A percentile compares a stretch with the other conserved stretches of the same genome.
phyloP scores from a whole-genome alignment of 2,797 vertebrate species.

The Nothura maculosa region DNA sequence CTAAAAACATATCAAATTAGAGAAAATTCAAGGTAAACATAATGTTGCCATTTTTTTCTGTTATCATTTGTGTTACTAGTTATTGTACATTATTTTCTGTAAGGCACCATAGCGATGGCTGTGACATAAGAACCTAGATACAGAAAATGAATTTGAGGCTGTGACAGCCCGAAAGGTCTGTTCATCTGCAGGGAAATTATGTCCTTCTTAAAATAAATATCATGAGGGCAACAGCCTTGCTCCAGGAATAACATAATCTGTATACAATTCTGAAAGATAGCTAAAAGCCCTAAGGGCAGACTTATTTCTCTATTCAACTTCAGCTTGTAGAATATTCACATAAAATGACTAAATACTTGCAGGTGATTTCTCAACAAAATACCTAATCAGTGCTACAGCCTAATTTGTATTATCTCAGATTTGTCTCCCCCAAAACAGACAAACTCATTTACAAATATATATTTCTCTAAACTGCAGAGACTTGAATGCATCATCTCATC shows the following conservation, averaged over 20 bases:
- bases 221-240: not conserved
- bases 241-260: not conserved
- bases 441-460: not conserved
- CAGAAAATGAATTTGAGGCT: not conserved
- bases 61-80: not conserved
- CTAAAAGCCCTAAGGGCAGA: not conserved
- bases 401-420: not conserved
- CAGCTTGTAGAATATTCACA: not conserved
- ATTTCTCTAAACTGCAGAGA: not conserved
- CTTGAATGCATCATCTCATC: slow-evolving; percentile 4
- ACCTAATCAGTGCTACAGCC: not conserved
- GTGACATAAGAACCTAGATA: not conserved
- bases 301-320: not conserved
- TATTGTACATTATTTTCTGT: not conserved
- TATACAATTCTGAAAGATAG: not conserved
- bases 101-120: not conserved
- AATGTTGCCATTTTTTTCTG: not conserved
- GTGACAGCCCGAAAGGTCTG: not conserved
- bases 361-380: not conserved
- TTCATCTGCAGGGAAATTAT: not conserved
- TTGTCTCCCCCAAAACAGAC: not conserved
- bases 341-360: not conserved
- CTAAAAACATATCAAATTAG: not conserved
- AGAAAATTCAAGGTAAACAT: not conserved
- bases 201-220: slow-evolving; percentile 1